Conservation (phyloP, 2,888 invertebrate species). For the Lagria hirta region DNA sequence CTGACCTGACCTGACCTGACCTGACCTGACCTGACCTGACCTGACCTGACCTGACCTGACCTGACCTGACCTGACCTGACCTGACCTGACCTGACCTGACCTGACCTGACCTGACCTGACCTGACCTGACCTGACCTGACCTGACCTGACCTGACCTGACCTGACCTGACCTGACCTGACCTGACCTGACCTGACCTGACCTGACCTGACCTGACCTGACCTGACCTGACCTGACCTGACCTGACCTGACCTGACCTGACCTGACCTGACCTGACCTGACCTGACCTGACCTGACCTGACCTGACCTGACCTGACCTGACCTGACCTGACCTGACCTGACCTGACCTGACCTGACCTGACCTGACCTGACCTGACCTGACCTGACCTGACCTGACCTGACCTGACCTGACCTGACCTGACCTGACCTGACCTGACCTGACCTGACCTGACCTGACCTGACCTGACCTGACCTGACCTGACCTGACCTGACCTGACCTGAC, state of each 20-base stretch:
- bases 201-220: slow-evolving; percentile 10
- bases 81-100: slow-evolving; percentile 9
- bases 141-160: slow-evolving; percentile 5
- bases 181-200: slow-evolving; percentile 9
- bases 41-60: slow-evolving; percentile 6
- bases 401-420: slow-evolving; percentile 7
- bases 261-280: slow-evolving; percentile 5
- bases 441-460: no score
- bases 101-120: slow-evolving; percentile 10
- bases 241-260: slow-evolving; percentile 7
- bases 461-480: no score
- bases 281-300: slow-evolving; percentile 6
- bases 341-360: slow-evolving; percentile 20
- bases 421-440: no score
- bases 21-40: slow-evolving; percentile 5
- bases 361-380: slow-evolving; percentile 9
- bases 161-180: slow-evolving; percentile 13
- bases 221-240: slow-evolving; percentile 1
- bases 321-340: slow-evolving; percentile 23
- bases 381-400: slow-evolving; percentile 8
- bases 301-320: slow-evolving; percentile 20
- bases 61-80: slow-evolving; percentile 6
- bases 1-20: slow-evolving; percentile 6
- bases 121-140: slow-evolving; percentile 10
- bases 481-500: no score